A percentile compares a stretch with the other conserved stretches of the same genome.
These are phyloP conservation scores for Pseudomyrmex gracilis DNA, from an alignment of 1,140 invertebrate species.

Conservation along the genomic window DNA sequence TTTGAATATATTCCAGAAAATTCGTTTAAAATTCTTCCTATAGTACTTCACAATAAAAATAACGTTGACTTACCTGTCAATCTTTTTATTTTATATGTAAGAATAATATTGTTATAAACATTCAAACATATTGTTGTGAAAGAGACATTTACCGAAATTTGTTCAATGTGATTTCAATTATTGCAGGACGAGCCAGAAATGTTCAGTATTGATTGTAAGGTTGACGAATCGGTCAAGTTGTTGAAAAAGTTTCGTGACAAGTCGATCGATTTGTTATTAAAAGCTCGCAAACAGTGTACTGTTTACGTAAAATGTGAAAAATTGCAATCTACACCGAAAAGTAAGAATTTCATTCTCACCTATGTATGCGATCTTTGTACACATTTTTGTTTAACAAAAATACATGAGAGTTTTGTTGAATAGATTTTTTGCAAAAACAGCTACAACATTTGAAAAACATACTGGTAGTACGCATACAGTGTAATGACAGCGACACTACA, in stretches of 20 bases:
- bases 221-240: background rate
- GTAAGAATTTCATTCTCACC: background rate
- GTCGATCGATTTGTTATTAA: conserved; percentile 21
- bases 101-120: conserved; percentile 3
- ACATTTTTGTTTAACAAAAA: background rate
- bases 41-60: conserved; percentile 81
- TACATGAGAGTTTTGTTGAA: conserved; percentile 24
- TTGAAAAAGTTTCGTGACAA: background rate
- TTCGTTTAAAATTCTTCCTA: conserved; percentile 64
- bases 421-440: conserved; percentile 20
- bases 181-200: conserved; percentile 62
- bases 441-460: conserved; percentile 52
- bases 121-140: background rate
- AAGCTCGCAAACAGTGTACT: conserved; percentile 53
- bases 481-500: conserved; percentile 55
- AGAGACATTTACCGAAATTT: conserved; percentile 4
- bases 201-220: conserved; percentile 71
- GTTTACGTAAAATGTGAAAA: conserved; percentile 57
- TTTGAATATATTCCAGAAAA: conserved; percentile 76
- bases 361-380: conserved; percentile 28
- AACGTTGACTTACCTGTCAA: conserved; percentile 76
- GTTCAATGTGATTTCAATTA: conserved; percentile 22
- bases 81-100: conserved; percentile 77
- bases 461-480: conserved; percentile 70
- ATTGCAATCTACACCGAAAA: conserved; percentile 26